Conservation (phyloP, 2,888 invertebrate species). For the Incurvaria masculella region DNA sequence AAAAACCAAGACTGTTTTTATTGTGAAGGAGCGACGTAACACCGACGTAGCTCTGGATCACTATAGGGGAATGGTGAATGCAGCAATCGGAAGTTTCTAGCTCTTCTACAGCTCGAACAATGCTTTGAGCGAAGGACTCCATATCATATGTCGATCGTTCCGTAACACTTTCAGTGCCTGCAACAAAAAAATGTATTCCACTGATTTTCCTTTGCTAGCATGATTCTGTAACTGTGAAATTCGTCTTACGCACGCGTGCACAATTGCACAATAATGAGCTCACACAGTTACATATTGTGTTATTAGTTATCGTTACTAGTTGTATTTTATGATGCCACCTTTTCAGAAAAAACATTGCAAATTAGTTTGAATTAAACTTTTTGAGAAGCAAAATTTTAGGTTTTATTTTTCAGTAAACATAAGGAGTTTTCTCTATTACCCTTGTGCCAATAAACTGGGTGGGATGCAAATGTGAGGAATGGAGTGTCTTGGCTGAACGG, state of each 20-base stretch:
- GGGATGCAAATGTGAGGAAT: constrained; percentile 74
- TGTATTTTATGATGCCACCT: too few relatives aligned
- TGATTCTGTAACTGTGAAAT: too few relatives aligned
- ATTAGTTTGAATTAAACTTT: too few relatives aligned
- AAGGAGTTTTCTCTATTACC: constrained; percentile 39
- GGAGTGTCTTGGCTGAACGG: constrained; percentile 79
- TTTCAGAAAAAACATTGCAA: too few relatives aligned
- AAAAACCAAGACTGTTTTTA: constrained; percentile 79
- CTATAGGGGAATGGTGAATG: constrained; percentile 64
- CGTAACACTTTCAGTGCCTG: neutral
- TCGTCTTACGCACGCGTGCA: too few relatives aligned
- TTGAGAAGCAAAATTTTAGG: too few relatives aligned
- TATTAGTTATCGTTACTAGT: too few relatives aligned
- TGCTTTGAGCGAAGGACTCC: constrained; percentile 56
- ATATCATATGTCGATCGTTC: constrained; percentile 55
- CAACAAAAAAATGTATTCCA: too few relatives aligned
- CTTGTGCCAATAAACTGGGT: constrained; percentile 74
- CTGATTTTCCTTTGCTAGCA: too few relatives aligned
- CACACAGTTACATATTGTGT: too few relatives aligned
- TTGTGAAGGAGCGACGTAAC: constrained; percentile 78
- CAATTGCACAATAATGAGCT: too few relatives aligned
- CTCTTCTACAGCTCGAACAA: constrained; percentile 52
- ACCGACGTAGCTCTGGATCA: constrained; percentile 78
- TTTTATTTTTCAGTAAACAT: too few relatives aligned
- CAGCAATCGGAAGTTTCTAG: constrained; percentile 47